Evolutionary conservation across 2,888 invertebrate species (phyloP), one percentile per base, ranked within the genome.

Genomic region (Pachliopta kotzebuea): DNA sequence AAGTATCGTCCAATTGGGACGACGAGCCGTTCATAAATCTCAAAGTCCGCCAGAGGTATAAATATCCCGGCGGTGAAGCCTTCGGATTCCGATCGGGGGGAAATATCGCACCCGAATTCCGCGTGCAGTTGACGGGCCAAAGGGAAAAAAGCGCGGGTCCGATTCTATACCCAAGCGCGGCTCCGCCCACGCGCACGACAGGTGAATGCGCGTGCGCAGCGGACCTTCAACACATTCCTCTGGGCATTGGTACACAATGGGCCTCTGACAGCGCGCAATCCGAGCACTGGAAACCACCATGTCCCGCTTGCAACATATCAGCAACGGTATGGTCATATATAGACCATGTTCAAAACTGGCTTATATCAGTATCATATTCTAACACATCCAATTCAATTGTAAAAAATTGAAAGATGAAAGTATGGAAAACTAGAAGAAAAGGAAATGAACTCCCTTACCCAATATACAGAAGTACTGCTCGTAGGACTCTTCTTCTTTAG

Each of bases 101-200:
- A 91, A 90, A 91, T 91, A 91, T 90, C 88, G 90, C 91, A 91
- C 91, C 90, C 88, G 84, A 90, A 90, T 91, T 90, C 90, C 88
- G 81, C 76, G 68, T 75, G 74, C 74, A 73, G 76, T 82, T 86
- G 88, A 87, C 84, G 81, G 83, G 78, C 73, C 82, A 84, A 75
- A 82, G 80, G 81, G 82, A 85, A 88, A 88, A 85, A 84, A 83
- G 84, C 81, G 85, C 79, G 84, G 86, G 72, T 74, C 79, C 79
- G 82, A 85, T 86, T 84, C 85, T 83, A 68, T 72, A 83, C 77
- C 59, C 31, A 37, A 56, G 37, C 42, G 52, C 52, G 37, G 37
- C 82, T 84, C 87, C 89, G 88, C 88, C 85, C 85, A 81, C 84
- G 86, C 86, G 78, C 78, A 72, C 77, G 91, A 89, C 90, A 90